Evolutionary conservation across 2,113 vertebrate species (phyloP).

Genomic region (Ageneiosus marmoratus): DNA sequence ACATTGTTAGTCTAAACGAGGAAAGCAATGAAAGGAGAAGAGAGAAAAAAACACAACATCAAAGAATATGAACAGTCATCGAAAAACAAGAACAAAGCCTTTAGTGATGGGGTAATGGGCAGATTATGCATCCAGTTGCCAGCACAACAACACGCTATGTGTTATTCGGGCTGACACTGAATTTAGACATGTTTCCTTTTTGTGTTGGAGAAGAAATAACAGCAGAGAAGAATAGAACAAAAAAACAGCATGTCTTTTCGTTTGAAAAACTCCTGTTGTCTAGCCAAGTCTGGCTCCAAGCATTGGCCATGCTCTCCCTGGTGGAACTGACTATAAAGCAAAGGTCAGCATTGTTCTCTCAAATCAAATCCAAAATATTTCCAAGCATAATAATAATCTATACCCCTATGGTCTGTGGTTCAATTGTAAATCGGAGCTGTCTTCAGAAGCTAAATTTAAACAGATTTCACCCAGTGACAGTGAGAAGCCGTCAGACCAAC

Average conservation of each 20-base stretch:
- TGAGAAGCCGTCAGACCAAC: slow-evolving; percentile 44
- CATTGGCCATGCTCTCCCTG: slow-evolving; percentile 33
- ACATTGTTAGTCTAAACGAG: neutral
- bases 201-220: slow-evolving; percentile 32
- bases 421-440: slow-evolving; percentile 43
- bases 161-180: slow-evolving; percentile 43
- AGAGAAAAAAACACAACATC: slow-evolving; percentile 8
- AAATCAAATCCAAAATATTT: slow-evolving; percentile 56
- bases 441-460: slow-evolving; percentile 49
- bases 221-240: slow-evolving; percentile 36
- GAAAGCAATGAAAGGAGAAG: slow-evolving; percentile 8
- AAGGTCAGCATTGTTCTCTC: slow-evolving; percentile 50
- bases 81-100: slow-evolving; percentile 32
- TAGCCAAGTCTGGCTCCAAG: slow-evolving; percentile 43
- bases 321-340: slow-evolving; percentile 49
- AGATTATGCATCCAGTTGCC: slow-evolving; percentile 2
- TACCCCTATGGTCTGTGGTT: slow-evolving; percentile 46
- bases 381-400: slow-evolving; percentile 46
- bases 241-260: slow-evolving; percentile 27
- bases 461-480: slow-evolving; percentile 50
- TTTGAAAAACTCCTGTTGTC: slow-evolving; percentile 45
- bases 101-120: slow-evolving; percentile 12
- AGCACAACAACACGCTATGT: slow-evolving; percentile 22
- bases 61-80: slow-evolving; percentile 1
- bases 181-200: slow-evolving; percentile 50